phyloP scores from a whole-genome alignment of 2,888 invertebrate genomes.

The Dilophus febrilis region DNA sequence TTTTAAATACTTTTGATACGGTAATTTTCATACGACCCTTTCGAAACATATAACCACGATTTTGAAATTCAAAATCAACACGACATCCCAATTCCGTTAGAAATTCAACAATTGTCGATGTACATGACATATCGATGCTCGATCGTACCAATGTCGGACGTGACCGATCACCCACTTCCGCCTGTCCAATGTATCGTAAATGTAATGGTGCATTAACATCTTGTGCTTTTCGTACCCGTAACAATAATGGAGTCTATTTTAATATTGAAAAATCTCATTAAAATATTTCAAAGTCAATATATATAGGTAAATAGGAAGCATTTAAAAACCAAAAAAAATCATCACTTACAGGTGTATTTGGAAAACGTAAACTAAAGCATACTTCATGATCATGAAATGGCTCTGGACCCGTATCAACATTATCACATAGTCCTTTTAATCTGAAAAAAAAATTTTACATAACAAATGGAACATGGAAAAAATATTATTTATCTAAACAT shows the following conservation, averaged over 20 bases:
- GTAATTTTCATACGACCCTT: slow-evolving; percentile 96
- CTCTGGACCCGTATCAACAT: slow-evolving; percentile 79
- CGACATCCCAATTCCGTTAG: slow-evolving; percentile 80
- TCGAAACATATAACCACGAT: slow-evolving; percentile 85
- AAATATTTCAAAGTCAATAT: not conserved
- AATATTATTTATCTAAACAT: not conserved
- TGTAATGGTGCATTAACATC: slow-evolving; percentile 55
- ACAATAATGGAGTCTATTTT: slow-evolving; percentile 46
- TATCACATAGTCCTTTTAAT: slow-evolving; percentile 81
- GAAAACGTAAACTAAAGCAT: slow-evolving; percentile 62
- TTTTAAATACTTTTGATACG: slow-evolving; percentile 85
- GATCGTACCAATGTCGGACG: slow-evolving; percentile 80
- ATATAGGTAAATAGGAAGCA: not conserved
- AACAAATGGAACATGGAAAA: not conserved
- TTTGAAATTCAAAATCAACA: slow-evolving; percentile 85
- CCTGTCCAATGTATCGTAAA: slow-evolving; percentile 79
- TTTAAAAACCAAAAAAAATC: no score
- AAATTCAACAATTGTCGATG: slow-evolving; percentile 77
- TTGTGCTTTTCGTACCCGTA: slow-evolving; percentile 70
- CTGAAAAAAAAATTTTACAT: slow-evolving; percentile 18
- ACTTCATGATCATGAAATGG: slow-evolving; percentile 89
- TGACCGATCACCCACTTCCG: slow-evolving; percentile 75
- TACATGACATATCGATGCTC: slow-evolving; percentile 84
- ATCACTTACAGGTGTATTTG: slow-evolving; percentile 36
- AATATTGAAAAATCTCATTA: slow-evolving; percentile 14